Percentiles rank a stretch among this genome's conserved stretches.
Conservation (phyloP, 2,888 invertebrate species). For the Palloptera scutellata region DNA sequence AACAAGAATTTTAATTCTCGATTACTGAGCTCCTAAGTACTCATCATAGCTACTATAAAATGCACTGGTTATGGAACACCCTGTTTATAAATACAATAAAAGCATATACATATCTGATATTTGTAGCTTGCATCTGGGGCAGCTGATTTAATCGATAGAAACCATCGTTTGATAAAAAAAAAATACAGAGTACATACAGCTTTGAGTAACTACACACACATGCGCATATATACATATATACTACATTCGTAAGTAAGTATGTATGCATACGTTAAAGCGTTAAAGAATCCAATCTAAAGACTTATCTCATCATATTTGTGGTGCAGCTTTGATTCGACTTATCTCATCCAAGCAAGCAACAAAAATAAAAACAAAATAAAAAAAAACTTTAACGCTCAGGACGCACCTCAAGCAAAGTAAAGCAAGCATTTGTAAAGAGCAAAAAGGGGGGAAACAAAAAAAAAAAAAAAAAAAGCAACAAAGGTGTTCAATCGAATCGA, state of each 20-base stretch:
- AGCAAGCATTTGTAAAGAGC: too few relatives aligned
- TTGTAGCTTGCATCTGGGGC: conserved; percentile 8
- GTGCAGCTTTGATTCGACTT: too few relatives aligned
- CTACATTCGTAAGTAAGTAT: too few relatives aligned
- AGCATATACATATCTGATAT: neutral
- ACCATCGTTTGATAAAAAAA: neutral
- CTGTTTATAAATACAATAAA: neutral
- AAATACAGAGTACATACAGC: neutral
- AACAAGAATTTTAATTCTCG: too few relatives aligned
- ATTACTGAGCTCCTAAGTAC: too few relatives aligned
- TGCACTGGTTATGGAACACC: too few relatives aligned
- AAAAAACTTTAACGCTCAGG: too few relatives aligned
- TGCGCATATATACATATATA: too few relatives aligned
- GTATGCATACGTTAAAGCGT: neutral
- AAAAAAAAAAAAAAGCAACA: neutral
- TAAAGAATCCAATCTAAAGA: conserved; percentile 19
- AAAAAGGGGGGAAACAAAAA: too few relatives aligned
- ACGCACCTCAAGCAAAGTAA: too few relatives aligned
- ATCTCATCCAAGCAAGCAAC: neutral
- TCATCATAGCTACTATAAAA: too few relatives aligned
- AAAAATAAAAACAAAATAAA: conserved; percentile 8
- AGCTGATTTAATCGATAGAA: conserved; percentile 12
- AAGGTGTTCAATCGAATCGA: conserved; percentile 26
- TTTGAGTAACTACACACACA: neutral
- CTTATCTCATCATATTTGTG: conserved; percentile 31